phyloP scores from a whole-genome alignment of 2,113 vertebrate species.

The Albula glossodonta region DNA sequence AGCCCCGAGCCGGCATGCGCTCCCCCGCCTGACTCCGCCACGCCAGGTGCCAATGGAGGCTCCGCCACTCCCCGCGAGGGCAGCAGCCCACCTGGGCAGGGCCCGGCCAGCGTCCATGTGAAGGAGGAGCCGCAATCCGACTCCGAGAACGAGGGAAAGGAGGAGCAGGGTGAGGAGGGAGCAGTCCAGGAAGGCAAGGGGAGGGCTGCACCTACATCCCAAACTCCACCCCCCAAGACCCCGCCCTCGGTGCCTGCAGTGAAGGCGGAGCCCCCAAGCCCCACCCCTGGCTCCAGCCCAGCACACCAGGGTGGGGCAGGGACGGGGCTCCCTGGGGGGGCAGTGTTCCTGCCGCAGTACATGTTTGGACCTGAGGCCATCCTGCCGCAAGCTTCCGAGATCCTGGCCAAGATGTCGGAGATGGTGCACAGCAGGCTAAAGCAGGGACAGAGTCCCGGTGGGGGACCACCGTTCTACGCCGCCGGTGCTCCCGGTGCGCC shows the following conservation, averaged over 20 bases:
- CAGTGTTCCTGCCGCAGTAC: constrained; percentile 84
- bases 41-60: constrained; percentile 70
- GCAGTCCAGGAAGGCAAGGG: constrained; percentile 29
- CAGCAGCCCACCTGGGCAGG: constrained; percentile 52
- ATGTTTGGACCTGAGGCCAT: constrained; percentile 82
- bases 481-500: constrained; percentile 52
- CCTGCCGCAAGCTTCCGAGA: constrained; percentile 90
- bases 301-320: constrained; percentile 72
- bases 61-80: constrained; percentile 62
- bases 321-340: constrained; percentile 68
- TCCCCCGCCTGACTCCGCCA: constrained; percentile 64
- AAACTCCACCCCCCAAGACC: constrained; percentile 75
- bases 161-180: constrained; percentile 24
- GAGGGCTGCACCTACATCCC: constrained; percentile 47
- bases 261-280: constrained; percentile 85
- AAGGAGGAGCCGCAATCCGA: constrained; percentile 80
- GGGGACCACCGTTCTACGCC: constrained; percentile 57
- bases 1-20: constrained; percentile 50
- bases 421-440: constrained; percentile 94
- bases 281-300: constrained; percentile 87
- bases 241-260: constrained; percentile 62
- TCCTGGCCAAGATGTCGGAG: constrained; percentile 96
- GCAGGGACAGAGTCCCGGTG: constrained; percentile 71
- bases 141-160: constrained; percentile 58
- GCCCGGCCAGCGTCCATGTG: constrained; percentile 52